Conservation (phyloP, 1,140 invertebrate species). For the Leguminivora glycinivorella region DNA sequence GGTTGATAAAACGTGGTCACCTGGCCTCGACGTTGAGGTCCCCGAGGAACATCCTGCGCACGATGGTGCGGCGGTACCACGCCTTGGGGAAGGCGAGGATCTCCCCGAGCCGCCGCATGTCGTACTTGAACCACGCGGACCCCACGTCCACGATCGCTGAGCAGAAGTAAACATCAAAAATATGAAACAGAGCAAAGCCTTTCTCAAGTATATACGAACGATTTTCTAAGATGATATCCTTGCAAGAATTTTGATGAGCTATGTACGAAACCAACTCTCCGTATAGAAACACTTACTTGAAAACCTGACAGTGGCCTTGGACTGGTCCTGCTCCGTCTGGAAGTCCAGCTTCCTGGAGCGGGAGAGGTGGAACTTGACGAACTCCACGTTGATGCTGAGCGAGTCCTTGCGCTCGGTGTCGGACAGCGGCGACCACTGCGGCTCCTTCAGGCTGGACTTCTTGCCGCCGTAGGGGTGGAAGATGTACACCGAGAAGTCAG, state of each 20-base stretch:
- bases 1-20: constrained; percentile 38
- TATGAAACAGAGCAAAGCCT: too few species aligned
- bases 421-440: constrained; percentile 91
- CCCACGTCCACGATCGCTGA: constrained; percentile 96
- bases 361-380: constrained; percentile 97
- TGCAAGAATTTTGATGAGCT: too few species aligned
- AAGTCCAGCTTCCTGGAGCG: constrained; percentile 92
- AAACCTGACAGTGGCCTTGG: constrained; percentile 91
- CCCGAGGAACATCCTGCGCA: constrained; percentile 94
- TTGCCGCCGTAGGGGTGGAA: constrained; percentile 97
- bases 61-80: constrained; percentile 97
- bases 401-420: constrained; percentile 97
- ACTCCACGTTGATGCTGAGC: constrained; percentile 97
- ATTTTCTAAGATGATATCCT: too few species aligned
- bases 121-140: constrained; percentile 99
- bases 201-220: too few species aligned
- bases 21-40: constrained; percentile 78
- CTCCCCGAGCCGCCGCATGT: constrained; percentile 98
- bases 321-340: constrained; percentile 82
- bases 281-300: constrained; percentile 85
- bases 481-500: constrained; percentile 98
- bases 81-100: constrained; percentile 98
- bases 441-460: constrained; percentile 89
- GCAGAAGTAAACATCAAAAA: background rate
- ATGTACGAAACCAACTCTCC: background rate